These are phyloP conservation scores for Agriopis marginaria DNA, from an alignment of 2,888 invertebrate species.

Conservation along the genomic window DNA sequence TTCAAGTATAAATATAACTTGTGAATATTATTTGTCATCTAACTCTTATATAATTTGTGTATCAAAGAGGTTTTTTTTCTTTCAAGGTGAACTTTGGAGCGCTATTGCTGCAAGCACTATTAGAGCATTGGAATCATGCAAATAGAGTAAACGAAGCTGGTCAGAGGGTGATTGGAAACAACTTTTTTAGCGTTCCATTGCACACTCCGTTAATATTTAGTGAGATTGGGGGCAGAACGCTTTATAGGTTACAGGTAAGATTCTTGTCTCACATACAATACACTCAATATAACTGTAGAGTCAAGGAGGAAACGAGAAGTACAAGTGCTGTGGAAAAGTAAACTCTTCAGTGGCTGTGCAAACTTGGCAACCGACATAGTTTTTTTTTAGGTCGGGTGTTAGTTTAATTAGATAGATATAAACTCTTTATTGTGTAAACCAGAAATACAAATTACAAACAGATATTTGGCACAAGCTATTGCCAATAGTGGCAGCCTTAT, in stretches of 20 bases:
- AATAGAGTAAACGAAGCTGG: constrained; percentile 88
- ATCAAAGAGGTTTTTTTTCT: background rate
- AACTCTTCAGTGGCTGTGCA: too few relatives aligned
- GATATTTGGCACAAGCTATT: too few relatives aligned
- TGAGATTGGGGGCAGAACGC: constrained; percentile 97
- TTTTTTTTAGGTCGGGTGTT: too few relatives aligned
- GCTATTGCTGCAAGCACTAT: constrained; percentile 95
- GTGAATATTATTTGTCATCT: background rate
- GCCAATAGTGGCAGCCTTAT: too few relatives aligned
- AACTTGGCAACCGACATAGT: too few relatives aligned
- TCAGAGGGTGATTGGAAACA: constrained; percentile 90
- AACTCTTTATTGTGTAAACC: too few relatives aligned
- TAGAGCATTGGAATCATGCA: constrained; percentile 97
- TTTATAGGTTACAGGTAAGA: constrained; percentile 90
- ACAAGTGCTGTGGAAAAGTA: too few relatives aligned
- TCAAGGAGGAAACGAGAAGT: too few relatives aligned
- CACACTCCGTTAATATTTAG: constrained; percentile 99
- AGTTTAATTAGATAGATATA: too few relatives aligned
- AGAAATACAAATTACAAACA: too few relatives aligned
- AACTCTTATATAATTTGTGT: background rate
- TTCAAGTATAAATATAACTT: too few relatives aligned
- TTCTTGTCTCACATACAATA: background rate
- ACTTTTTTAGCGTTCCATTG: constrained; percentile 95
- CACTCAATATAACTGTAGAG: too few relatives aligned
- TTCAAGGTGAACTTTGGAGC: constrained; percentile 96